Evolutionary conservation across 2,888 invertebrate genomes (phyloP).

Genomic region (Schizotus pectinicornis): DNA sequence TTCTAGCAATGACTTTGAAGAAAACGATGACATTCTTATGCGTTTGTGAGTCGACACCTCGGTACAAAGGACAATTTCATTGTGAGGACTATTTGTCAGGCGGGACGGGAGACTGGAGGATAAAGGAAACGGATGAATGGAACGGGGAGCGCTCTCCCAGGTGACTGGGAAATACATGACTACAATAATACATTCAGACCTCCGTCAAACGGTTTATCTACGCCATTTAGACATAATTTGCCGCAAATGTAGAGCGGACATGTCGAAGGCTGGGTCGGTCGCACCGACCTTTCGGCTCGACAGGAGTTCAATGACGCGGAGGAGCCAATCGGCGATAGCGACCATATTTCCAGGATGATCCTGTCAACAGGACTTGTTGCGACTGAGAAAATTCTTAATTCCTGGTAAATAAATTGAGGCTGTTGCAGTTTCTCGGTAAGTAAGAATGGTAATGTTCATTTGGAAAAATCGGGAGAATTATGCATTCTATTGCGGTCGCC

Average conservation of each 20-base stretch:
- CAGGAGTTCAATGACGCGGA: too few relatives aligned
- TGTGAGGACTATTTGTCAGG: slow-evolving; percentile 51
- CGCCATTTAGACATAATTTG: slow-evolving; percentile 39
- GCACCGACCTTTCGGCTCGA: too few relatives aligned
- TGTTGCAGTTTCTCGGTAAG: too few relatives aligned
- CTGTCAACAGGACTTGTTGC: too few relatives aligned
- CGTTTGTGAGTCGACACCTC: slow-evolving; percentile 47
- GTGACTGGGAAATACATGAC: slow-evolving; percentile 42
- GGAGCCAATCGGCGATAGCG: too few relatives aligned
- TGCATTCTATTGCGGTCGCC: too few relatives aligned
- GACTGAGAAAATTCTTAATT: too few relatives aligned
- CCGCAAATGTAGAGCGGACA: slow-evolving; percentile 36
- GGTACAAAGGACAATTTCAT: slow-evolving; percentile 47
- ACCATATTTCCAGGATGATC: too few relatives aligned
- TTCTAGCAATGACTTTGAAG: slow-evolving; percentile 41
- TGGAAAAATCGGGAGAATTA: too few relatives aligned
- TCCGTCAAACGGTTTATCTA: slow-evolving; percentile 36
- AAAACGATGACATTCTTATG: slow-evolving; percentile 43
- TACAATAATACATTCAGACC: slow-evolving; percentile 39
- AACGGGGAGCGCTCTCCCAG: slow-evolving; percentile 40
- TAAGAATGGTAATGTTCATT: too few relatives aligned
- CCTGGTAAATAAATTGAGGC: too few relatives aligned
- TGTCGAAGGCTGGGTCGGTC: too few relatives aligned
- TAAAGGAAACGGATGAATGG: slow-evolving; percentile 2
- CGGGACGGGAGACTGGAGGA: slow-evolving; percentile 28